phyloP scores from a whole-genome alignment of 2,888 invertebrate species.

The Pyrocoelia pectoralis region DNA sequence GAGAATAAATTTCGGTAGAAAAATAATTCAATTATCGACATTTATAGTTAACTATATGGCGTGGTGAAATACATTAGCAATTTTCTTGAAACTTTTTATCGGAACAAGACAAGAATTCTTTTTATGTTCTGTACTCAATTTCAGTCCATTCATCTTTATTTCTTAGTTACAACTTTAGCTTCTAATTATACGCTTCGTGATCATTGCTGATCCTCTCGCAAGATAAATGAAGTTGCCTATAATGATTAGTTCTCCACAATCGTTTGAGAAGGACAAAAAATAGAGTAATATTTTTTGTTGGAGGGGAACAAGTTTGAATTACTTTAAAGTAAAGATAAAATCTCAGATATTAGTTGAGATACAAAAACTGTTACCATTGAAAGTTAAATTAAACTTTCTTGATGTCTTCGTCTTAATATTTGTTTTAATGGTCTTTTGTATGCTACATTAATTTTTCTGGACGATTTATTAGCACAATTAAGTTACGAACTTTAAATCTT shows the following conservation, averaged over 20 bases:
- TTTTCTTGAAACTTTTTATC: constrained; percentile 13
- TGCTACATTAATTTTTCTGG: constrained; percentile 12
- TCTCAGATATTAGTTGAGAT: constrained; percentile 19
- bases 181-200: constrained; percentile 40
- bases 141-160: constrained; percentile 36
- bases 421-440: constrained; percentile 12
- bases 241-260: constrained; percentile 37
- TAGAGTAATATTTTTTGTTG: background rate
- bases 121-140: constrained; percentile 24
- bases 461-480: background rate
- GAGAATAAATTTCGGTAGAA: constrained; percentile 24
- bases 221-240: constrained; percentile 41
- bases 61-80: constrained; percentile 17
- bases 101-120: background rate
- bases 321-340: constrained; percentile 13
- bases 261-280: constrained; percentile 18
- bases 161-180: constrained; percentile 32
- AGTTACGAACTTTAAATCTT: background rate
- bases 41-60: constrained; percentile 6
- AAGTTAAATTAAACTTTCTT: constrained; percentile 16
- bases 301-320: background rate
- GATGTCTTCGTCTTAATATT: no score
- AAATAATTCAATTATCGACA: constrained; percentile 14
- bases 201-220: constrained; percentile 35
- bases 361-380: constrained; percentile 12